phyloP scores from a whole-genome alignment of 92 coral and sea anemone genomes.

The Virgularia gustaviana region DNA sequence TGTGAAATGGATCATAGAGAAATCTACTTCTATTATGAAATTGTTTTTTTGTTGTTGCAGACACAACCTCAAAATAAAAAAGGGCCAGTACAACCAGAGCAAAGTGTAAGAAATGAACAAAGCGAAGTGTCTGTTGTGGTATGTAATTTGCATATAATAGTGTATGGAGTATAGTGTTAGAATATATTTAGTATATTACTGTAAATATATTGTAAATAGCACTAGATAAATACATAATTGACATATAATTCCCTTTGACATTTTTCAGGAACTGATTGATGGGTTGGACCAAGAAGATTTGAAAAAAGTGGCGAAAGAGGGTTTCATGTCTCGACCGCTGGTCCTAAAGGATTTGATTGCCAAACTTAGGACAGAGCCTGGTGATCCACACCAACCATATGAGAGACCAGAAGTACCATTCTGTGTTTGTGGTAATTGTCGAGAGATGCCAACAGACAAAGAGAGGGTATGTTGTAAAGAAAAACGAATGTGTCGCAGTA shows the following conservation, averaged over 20 bases:
- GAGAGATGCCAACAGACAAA: constrained; percentile 30
- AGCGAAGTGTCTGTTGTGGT: neutral
- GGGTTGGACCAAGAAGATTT: constrained; percentile 4
- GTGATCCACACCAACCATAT: constrained; percentile 1
- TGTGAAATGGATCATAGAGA: neutral
- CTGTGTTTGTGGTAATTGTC: constrained; percentile 34
- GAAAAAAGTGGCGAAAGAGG: constrained; percentile 15
- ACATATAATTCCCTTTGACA: neutral
- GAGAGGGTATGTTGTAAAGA: constrained; percentile 32
- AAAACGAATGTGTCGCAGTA: constrained; percentile 18
- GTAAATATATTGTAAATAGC: neutral
- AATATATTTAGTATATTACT: neutral
- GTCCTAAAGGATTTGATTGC: constrained; percentile 31
- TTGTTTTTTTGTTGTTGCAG: neutral
- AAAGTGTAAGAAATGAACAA: neutral
- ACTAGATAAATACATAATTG: neutral
- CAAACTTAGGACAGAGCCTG: neutral
- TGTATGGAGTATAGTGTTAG: neutral
- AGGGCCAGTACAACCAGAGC: neutral
- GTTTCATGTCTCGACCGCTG: constrained; percentile 17
- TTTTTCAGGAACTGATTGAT: constrained; percentile 5
- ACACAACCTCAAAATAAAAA: neutral
- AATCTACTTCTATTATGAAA: neutral
- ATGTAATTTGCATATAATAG: neutral
- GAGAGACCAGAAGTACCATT: constrained; percentile 9